phyloP scores from a whole-genome alignment of 2,888 invertebrate species.

The Meliscaeva auricollis region DNA sequence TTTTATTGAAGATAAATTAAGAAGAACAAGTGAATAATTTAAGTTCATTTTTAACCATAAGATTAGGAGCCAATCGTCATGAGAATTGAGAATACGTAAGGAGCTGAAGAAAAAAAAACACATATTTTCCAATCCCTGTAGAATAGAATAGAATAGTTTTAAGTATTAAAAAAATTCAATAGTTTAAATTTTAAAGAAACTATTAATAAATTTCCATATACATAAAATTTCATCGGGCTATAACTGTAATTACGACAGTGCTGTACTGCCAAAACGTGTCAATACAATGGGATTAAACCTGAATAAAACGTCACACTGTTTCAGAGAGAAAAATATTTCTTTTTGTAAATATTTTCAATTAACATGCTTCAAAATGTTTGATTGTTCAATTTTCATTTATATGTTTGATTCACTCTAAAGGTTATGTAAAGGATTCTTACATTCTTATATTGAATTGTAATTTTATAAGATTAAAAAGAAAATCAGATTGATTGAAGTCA shows the following conservation, averaged over 20 bases:
- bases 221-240: background rate
- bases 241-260: constrained; percentile 1
- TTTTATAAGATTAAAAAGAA: background rate
- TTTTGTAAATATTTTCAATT: constrained; percentile 55
- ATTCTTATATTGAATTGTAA: too few relatives aligned
- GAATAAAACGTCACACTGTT: constrained; percentile 48
- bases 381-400: background rate
- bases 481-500: too few relatives aligned
- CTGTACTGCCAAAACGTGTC: background rate
- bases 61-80: too few relatives aligned
- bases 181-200: too few relatives aligned
- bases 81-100: too few relatives aligned
- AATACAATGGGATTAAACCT: constrained; percentile 42
- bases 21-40: background rate
- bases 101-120: too few relatives aligned
- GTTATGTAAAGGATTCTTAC: background rate
- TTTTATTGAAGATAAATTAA: background rate
- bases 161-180: too few relatives aligned
- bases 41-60: too few relatives aligned
- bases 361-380: background rate
- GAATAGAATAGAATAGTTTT: too few relatives aligned
- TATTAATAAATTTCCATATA: too few relatives aligned
- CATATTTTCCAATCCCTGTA: too few relatives aligned
- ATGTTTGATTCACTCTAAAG: background rate
- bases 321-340: constrained; percentile 16